Base-by-base conservation (phyloP, 2,888 invertebrate genomes). In the Branchipolynoe longqiensis region DNA sequence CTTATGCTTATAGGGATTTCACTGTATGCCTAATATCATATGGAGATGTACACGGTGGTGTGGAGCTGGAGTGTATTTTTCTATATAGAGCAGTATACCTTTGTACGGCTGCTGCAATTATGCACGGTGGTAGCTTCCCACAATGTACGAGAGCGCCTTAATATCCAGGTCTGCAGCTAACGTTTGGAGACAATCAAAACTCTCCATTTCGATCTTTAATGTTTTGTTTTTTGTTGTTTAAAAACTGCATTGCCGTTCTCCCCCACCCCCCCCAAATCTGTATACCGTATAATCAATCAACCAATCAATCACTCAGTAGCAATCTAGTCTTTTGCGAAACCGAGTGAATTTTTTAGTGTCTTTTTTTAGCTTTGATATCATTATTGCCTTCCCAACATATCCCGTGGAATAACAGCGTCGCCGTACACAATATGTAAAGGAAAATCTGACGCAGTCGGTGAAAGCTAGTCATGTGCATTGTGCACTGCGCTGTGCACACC, bases 351-450 rank as follows among this genome's bases (percentile, higher is more conserved):
- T n/a, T n/a, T n/a, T n/a, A n/a, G 3, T 62, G 18, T 69, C 0
- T 38, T n/a, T 36, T 62, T 62, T 62, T 36, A 69, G 38, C 69
- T 3, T 69, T 33, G 69, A 69, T 69, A 69, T 69, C 69, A 69
- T n/a, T n/a, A n/a, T 69, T 38, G 69, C 69, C 69, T 69, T 69
- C 69, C 69, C 69, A 69, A 69, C 69, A 69, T 69, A 69, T 69
- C 69, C 62, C 69, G 33, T 36, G 36, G 33, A 69, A n/a, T n/a
- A n/a, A n/a, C n/a, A n/a, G n/a, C n/a, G n/a, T n/a, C n/a, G n/a
- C n/a, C n/a, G n/a, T n/a, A n/a, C n/a, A n/a, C n/a, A n/a, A n/a
- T n/a, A n/a, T n/a, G n/a, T n/a, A n/a, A n/a, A n/a, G n/a, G n/a
- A n/a, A n/a, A n/a, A n/a, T n/a, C n/a, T n/a, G n/a, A n/a, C n/a